phyloP scores from a whole-genome alignment of 2,113 vertebrate species.

The Cyanoramphus novaezelandiae region DNA sequence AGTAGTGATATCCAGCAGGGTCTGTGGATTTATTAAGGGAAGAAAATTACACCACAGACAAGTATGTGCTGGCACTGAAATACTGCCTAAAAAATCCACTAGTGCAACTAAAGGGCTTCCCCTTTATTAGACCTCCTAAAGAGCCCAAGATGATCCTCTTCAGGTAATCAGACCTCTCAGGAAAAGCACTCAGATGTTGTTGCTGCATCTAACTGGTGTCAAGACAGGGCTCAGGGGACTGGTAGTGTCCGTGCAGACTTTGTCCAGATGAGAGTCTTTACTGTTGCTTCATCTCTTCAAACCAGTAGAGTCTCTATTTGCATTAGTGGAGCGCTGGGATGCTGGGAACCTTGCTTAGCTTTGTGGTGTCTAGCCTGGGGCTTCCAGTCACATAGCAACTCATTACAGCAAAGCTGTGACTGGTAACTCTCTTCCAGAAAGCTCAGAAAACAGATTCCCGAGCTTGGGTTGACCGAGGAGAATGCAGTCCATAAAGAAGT shows the following conservation, averaged over 20 bases:
- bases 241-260: neutral
- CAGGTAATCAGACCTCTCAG: neutral
- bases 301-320: neutral
- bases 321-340: neutral
- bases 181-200: neutral
- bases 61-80: conserved; percentile 22
- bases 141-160: neutral
- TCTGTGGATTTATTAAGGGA: conserved; percentile 29
- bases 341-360: neutral
- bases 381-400: neutral
- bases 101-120: neutral
- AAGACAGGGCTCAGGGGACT: neutral
- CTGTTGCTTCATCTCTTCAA: neutral
- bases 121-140: neutral
- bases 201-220: neutral
- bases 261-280: neutral
- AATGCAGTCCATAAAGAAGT: neutral
- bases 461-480: neutral
- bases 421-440: neutral
- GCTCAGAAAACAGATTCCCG: neutral
- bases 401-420: neutral
- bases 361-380: neutral
- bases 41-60: conserved; percentile 25
- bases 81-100: neutral
- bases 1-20: neutral